These are phyloP conservation scores for Hylia prasina DNA, from an alignment of 2,113 vertebrate species.

Conservation along the genomic window DNA sequence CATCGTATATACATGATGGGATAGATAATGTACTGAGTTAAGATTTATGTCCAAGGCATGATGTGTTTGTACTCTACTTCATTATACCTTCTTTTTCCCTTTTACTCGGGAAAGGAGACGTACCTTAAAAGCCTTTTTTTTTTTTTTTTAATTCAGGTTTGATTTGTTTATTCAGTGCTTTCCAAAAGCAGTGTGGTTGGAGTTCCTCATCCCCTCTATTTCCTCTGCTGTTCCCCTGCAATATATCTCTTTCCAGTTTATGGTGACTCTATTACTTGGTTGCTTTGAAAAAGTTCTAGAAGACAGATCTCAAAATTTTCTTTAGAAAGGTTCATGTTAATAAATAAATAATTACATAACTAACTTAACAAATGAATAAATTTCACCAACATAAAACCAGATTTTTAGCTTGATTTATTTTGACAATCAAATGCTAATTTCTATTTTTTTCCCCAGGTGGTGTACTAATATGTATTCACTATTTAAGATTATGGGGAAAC, in stretches of 20 bases:
- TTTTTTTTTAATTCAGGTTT: background rate
- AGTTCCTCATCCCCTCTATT: background rate
- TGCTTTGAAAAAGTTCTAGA: background rate
- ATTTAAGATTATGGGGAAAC: background rate
- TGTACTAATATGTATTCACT: background rate
- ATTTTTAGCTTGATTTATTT: background rate
- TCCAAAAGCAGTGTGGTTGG: background rate
- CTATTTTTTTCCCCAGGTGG: background rate
- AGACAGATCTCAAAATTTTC: background rate
- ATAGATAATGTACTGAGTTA: slow-evolving; percentile 12
- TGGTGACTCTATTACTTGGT: background rate
- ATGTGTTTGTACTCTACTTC: slow-evolving; percentile 31
- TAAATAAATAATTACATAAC: background rate
- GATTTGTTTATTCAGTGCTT: slow-evolving; percentile 47
- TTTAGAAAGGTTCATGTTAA: background rate
- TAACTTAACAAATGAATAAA: background rate
- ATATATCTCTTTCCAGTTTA: background rate
- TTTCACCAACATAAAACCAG: background rate
- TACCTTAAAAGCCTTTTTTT: slow-evolving; percentile 29
- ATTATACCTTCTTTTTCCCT: background rate
- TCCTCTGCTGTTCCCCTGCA: background rate
- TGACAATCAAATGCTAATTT: background rate
- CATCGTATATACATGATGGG: background rate
- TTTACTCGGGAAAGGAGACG: slow-evolving; percentile 3
- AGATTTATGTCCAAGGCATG: slow-evolving; percentile 20